These are phyloP conservation scores for Conus ventricosus DNA, from an alignment of 1,140 invertebrate genomes.

Conservation along the genomic window DNA sequence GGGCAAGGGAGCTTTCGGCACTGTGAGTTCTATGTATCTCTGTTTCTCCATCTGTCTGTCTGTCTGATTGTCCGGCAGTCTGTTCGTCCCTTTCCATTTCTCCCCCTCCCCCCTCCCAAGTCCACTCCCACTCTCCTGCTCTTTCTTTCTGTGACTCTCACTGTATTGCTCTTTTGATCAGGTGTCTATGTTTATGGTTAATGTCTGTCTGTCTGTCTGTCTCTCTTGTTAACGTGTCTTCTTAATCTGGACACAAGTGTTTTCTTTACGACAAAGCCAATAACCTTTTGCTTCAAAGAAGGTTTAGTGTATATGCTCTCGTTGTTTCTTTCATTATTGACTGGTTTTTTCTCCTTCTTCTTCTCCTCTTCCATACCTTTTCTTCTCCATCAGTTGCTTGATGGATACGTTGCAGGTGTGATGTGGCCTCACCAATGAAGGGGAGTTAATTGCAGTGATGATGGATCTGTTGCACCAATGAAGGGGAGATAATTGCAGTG, in stretches of 20 bases:
- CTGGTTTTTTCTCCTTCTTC: background rate
- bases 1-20: constrained; percentile 73
- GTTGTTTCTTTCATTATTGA: background rate
- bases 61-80: too few relatives aligned
- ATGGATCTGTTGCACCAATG: too few relatives aligned
- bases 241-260: background rate
- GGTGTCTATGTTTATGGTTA: background rate
- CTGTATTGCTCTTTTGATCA: background rate
- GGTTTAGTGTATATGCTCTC: background rate
- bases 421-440: constrained; percentile 72
- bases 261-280: background rate
- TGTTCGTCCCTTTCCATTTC: too few relatives aligned
- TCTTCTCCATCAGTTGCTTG: background rate
- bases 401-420: constrained; percentile 60
- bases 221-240: background rate
- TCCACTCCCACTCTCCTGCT: background rate
- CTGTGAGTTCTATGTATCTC: constrained; percentile 53
- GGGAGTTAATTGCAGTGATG: constrained; percentile 44
- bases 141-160: background rate
- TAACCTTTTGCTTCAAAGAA: too few relatives aligned
- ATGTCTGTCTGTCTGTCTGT: background rate
- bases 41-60: background rate
- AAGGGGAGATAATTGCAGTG: too few relatives aligned
- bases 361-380: background rate
- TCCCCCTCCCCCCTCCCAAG: too few relatives aligned